These are phyloP conservation scores for Sander lucioperca DNA, from an alignment of 2,113 vertebrate genomes.

Conservation along the genomic window DNA sequence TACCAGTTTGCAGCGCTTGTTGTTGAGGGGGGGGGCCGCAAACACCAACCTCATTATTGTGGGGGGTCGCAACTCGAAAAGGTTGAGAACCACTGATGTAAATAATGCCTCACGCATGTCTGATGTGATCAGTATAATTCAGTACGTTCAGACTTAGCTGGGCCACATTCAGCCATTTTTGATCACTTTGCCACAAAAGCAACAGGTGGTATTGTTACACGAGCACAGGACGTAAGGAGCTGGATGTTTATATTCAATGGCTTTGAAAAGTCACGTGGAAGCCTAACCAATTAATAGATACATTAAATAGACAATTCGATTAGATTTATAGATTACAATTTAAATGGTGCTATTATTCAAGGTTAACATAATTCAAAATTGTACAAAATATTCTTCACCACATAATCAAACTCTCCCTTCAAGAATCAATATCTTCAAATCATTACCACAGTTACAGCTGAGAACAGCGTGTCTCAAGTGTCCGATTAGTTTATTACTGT, in stretches of 20 bases:
- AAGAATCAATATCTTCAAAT: not conserved
- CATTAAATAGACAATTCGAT: conserved; percentile 32
- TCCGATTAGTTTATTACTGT: not conserved
- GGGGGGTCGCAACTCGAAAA: too few relatives aligned
- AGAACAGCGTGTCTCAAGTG: conserved; percentile 2
- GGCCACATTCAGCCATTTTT: conserved; percentile 19
- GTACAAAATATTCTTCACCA: conserved; percentile 17
- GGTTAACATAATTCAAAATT: conserved; percentile 31
- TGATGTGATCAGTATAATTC: conserved; percentile 3
- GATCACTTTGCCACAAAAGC: conserved; percentile 25
- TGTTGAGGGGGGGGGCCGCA: too few relatives aligned
- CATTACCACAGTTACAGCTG: not conserved
- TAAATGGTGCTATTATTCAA: conserved; percentile 25
- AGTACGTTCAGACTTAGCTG: conserved; percentile 10
- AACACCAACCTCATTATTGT: too few relatives aligned
- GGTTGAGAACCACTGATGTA: not conserved
- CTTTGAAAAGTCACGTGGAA: conserved; percentile 16
- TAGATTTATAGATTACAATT: conserved; percentile 24
- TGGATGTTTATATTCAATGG: conserved; percentile 22
- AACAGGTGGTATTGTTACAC: conserved; percentile 17
- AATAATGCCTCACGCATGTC: conserved; percentile 23
- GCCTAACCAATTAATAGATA: conserved; percentile 25
- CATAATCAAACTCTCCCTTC: conserved; percentile 1
- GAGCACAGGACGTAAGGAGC: conserved; percentile 19
- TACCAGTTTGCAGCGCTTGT: too few relatives aligned